phyloP scores from a whole-genome alignment of 2,888 invertebrate genomes.

The Arenicola marina region DNA sequence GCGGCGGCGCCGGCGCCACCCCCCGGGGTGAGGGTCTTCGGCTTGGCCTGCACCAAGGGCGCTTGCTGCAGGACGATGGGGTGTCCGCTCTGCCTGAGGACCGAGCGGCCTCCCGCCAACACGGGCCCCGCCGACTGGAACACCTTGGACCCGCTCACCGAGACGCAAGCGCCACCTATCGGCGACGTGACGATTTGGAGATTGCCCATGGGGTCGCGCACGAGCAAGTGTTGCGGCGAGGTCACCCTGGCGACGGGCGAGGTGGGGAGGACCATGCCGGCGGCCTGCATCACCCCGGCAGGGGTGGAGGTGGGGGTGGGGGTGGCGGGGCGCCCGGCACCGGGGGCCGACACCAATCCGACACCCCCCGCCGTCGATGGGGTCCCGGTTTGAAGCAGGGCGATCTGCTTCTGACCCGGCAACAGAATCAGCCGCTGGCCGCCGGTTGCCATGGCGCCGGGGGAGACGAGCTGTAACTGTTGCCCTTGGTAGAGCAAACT shows the following conservation, averaged over 20 bases:
- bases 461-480: not conserved
- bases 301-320: not conserved
- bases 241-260: not conserved
- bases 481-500: not conserved
- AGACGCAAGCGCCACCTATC: no score
- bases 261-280: not conserved
- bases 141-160: no score
- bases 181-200: constrained; percentile 1
- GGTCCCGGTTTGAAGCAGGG: not conserved
- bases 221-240: not conserved
- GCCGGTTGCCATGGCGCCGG: not conserved
- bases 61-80: no score
- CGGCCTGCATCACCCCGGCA: no score
- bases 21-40: no score
- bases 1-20: no score
- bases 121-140: no score
- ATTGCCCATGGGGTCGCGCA: not conserved
- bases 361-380: not conserved
- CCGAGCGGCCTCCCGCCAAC: no score
- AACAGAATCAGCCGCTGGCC: no score
- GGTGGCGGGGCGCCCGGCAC: not conserved
- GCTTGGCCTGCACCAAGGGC: no score
- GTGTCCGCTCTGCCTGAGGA: no score
- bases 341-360: not conserved
- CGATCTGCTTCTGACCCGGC: not conserved